phyloP scores from a whole-genome alignment of 2,888 invertebrate genomes.

The Gryllus longicercus region DNA sequence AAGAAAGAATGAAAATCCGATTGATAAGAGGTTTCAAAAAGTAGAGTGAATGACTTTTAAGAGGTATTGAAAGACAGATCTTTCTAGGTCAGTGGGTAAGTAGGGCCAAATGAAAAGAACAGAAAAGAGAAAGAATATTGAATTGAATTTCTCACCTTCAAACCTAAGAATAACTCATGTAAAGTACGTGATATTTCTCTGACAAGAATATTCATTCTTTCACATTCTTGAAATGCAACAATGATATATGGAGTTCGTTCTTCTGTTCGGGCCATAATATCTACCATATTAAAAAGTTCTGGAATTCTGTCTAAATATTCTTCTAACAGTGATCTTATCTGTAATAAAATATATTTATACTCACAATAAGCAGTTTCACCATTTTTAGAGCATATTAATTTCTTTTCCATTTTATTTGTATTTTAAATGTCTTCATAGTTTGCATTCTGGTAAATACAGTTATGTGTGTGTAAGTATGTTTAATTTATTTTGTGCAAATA shows the following conservation, averaged over 20 bases:
- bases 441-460: no score
- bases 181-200: conserved; percentile 76
- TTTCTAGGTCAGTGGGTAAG: no score
- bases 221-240: conserved; percentile 90
- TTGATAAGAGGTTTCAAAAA: no score
- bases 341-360: conserved; percentile 28
- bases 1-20: no score
- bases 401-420: not conserved
- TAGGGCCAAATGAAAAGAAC: no score
- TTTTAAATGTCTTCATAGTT: no score
- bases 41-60: no score
- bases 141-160: conserved; percentile 60
- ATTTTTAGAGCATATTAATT: not conserved
- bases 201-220: conserved; percentile 87
- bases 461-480: no score
- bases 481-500: no score
- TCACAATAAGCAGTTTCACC: no score
- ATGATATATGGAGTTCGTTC: conserved; percentile 88
- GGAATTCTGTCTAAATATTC: conserved; percentile 86
- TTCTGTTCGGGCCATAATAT: conserved; percentile 81
- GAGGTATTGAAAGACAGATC: no score
- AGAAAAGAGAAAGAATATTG: no score
- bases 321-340: conserved; percentile 73
- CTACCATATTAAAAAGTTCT: conserved; percentile 79
- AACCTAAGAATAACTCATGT: conserved; percentile 79